Base-by-base conservation (phyloP, 2,797 vertebrate genomes). In the Melanotaenia nigrans region DNA sequence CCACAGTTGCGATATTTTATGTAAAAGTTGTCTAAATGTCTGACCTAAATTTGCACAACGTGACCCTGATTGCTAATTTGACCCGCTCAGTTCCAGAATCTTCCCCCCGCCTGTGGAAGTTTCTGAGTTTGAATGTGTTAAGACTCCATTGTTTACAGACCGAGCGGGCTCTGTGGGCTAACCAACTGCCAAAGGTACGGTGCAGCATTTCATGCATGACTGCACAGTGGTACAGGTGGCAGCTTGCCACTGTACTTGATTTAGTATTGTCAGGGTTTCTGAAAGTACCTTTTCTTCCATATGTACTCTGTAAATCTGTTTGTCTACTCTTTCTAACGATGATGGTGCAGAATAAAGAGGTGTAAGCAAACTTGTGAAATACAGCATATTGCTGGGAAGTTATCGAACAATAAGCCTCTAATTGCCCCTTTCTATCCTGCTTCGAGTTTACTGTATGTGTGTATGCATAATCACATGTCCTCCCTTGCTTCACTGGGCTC, bases 71-170 rank as follows among this genome's bases (percentile, higher is more conserved):
- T 79, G 82, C 79, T 76, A 83, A 88, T 83, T 77, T 81, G 68
- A 80, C 69, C 33, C 0, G n/a, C 69, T 71, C 40, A 4, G 68
- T 54, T 71, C 65, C 68, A 62, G 49, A 71, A 56, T 55, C 66
- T 40, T 79, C 35, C 66, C 66, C 69, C 56, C 38, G 65, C 77
- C 53, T 63, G 35, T 24, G 54, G 18, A 74, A 65, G 62, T 81
- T 60, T 73, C 32, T 7, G 20, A 81, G 73, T 53, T 61, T 66
- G 51, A 58, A 58, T 73, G 74, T 74, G 79, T 82, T 80, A 68
- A 73, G 64, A 68, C 74, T 59, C 63, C 69, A 82, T 89, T 86
- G 86, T 90, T 83, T 75, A 72, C 54, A 73, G 80, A 89, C 83
- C 84, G 78, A 83, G 71, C 64, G 45, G 71, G 53, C 81, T 84